These are phyloP conservation scores for Rhagophthalmus giganteus DNA, from an alignment of 2,888 invertebrate species.

Conservation along the genomic window DNA sequence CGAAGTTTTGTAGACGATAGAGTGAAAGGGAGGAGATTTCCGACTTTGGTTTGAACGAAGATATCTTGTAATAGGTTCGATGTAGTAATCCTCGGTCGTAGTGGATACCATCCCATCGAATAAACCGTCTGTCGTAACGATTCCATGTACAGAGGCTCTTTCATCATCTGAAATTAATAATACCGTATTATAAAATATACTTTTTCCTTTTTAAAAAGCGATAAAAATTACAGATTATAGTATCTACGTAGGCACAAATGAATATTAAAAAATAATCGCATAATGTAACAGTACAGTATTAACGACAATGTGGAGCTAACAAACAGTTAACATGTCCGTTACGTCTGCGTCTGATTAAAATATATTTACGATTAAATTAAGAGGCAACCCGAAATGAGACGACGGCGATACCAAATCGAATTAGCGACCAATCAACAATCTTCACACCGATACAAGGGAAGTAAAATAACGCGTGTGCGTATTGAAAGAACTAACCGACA, in stretches of 20 bases:
- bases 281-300: no score
- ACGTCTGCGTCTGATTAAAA: background rate
- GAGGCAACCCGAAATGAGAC: background rate
- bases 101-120: slow-evolving; percentile 89
- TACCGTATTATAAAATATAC: no score
- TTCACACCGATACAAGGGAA: slow-evolving; percentile 7
- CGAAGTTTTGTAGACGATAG: slow-evolving; percentile 80
- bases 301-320: no score
- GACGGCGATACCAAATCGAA: background rate
- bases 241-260: no score
- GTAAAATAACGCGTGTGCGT: slow-evolving; percentile 11
- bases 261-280: no score
- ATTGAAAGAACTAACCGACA: slow-evolving; percentile 10
- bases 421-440: slow-evolving; percentile 21
- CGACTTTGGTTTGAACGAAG: slow-evolving; percentile 54
- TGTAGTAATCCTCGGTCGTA: slow-evolving; percentile 76
- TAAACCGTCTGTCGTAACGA: slow-evolving; percentile 83
- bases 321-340: background rate
- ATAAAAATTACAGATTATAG: background rate
- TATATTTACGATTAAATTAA: background rate
- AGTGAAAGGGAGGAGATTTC: slow-evolving; percentile 68
- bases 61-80: slow-evolving; percentile 79
- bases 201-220: background rate
- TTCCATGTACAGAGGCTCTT: slow-evolving; percentile 77
- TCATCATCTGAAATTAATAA: slow-evolving; percentile 69